Evolutionary conservation across 2,888 invertebrate genomes (phyloP).

Genomic region (Drosophila austrosaltans): DNA sequence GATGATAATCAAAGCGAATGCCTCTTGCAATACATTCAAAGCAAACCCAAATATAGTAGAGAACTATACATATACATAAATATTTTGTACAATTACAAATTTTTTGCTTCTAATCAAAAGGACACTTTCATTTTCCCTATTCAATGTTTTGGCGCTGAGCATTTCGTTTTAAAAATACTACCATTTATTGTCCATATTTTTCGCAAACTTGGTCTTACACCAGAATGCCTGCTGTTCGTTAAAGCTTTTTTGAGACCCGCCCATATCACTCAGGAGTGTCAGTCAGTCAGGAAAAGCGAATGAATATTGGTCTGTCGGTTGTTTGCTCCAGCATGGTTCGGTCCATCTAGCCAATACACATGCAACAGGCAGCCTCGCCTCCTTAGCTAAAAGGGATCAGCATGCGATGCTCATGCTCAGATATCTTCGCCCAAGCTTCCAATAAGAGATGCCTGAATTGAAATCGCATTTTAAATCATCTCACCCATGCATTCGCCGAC

Average conservation of each 20-base stretch:
- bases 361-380: conserved; percentile 68
- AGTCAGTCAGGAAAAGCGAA: conserved; percentile 65
- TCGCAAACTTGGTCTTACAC: neutral
- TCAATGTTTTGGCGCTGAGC: neutral
- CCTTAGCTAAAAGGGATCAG: conserved; percentile 69
- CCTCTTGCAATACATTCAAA: conserved; percentile 57
- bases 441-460: conserved; percentile 81
- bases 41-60: conserved; percentile 44
- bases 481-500: conserved; percentile 34
- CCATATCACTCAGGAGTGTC: conserved; percentile 77
- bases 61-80: conserved; percentile 3
- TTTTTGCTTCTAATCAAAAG: neutral
- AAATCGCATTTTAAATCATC: conserved; percentile 83
- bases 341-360: conserved; percentile 55
- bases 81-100: neutral
- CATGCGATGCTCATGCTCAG: conserved; percentile 70
- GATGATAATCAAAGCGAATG: conserved; percentile 39
- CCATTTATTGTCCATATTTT: neutral
- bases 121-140: neutral
- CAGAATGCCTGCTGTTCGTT: neutral
- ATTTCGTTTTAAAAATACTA: no score
- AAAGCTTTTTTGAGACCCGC: conserved; percentile 50
- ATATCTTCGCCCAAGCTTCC: conserved; percentile 44
- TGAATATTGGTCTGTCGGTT: conserved; percentile 32
- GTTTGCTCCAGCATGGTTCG: conserved; percentile 2